Conservation (phyloP, 2,797 vertebrate genomes). For the Percopsis omiscomaycus region DNA sequence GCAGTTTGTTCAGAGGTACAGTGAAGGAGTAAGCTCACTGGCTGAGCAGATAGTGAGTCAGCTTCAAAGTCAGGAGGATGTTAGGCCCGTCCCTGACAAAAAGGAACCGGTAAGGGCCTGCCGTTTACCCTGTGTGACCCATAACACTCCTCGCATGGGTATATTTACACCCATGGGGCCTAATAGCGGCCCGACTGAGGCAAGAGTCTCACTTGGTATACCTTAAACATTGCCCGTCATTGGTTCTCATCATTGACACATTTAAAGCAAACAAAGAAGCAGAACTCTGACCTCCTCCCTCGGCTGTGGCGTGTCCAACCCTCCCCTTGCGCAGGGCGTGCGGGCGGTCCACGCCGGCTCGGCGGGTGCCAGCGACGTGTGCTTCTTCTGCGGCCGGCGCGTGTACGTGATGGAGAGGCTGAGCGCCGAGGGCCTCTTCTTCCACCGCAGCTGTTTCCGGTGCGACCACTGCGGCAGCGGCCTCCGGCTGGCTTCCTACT, state of each 20-base stretch:
- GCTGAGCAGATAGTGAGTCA: slow-evolving; percentile 89
- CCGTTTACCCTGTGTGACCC: not conserved
- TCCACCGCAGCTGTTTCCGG: slow-evolving; percentile 94
- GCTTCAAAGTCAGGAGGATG: slow-evolving; percentile 84
- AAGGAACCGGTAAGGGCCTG: slow-evolving; percentile 83
- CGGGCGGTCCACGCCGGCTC: slow-evolving; percentile 82
- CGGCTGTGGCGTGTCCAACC: not conserved
- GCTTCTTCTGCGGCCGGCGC: slow-evolving; percentile 87
- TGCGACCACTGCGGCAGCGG: slow-evolving; percentile 84
- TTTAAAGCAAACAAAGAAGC: no score
- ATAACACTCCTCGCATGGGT: not conserved
- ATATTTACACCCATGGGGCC: not conserved
- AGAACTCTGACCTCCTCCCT: not conserved
- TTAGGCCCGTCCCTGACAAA: slow-evolving; percentile 83
- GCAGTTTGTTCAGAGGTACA: slow-evolving; percentile 90
- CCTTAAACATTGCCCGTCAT: no score
- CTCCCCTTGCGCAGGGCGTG: slow-evolving; percentile 65
- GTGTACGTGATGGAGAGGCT: slow-evolving; percentile 96
- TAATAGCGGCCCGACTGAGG: no score
- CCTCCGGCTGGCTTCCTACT: slow-evolving; percentile 82
- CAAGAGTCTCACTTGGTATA: no score
- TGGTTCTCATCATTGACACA: no score
- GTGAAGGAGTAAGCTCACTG: slow-evolving; percentile 88
- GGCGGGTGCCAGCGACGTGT: slow-evolving; percentile 85
- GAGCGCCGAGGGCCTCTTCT: slow-evolving; percentile 93